Evolutionary conservation across 2,888 invertebrate species (phyloP).

Genomic region (Anorthoa munda): DNA sequence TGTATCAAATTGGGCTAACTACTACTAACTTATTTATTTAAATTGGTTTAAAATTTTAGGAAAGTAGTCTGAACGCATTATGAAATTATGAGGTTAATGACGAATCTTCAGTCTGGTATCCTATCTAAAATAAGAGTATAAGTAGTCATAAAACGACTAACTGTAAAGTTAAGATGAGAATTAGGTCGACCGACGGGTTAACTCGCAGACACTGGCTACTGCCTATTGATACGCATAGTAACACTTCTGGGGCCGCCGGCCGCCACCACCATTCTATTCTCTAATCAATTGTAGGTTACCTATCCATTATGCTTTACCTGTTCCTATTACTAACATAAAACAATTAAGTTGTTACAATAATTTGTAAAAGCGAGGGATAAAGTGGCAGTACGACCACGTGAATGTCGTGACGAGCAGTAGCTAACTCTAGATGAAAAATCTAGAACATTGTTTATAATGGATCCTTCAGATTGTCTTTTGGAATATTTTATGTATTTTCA

Average conservation of each 20-base stretch:
- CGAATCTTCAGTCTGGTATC: not conserved
- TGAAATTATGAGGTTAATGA: slow-evolving; percentile 19
- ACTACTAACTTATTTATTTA: not conserved
- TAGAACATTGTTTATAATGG: slow-evolving; percentile 47
- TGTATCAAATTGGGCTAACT: not conserved
- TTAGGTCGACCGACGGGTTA: slow-evolving; percentile 55
- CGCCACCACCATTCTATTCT: slow-evolving; percentile 14
- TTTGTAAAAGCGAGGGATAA: slow-evolving; percentile 33
- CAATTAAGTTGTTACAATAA: slow-evolving; percentile 38
- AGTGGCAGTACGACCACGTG: slow-evolving; percentile 37
- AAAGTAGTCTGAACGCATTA: not conserved
- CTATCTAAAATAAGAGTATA: slow-evolving; percentile 33
- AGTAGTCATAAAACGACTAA: slow-evolving; percentile 53
- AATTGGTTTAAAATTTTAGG: not conserved
- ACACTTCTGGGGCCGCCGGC: slow-evolving; percentile 25
- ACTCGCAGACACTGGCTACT: slow-evolving; percentile 49
- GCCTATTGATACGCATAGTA: slow-evolving; percentile 47
- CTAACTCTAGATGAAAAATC: not conserved
- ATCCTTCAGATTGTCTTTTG: slow-evolving; percentile 6
- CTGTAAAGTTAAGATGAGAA: slow-evolving; percentile 53
- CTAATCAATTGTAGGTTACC: slow-evolving; percentile 32
- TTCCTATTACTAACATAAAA: slow-evolving; percentile 45
- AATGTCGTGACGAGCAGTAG: slow-evolving; percentile 33
- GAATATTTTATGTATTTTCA: slow-evolving; percentile 16
- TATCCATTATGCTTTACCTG: slow-evolving; percentile 10